Evolutionary conservation across 1,140 invertebrate species (phyloP), one percentile per base, ranked within the genome.

Genomic region (Lepidurus apus): DNA sequence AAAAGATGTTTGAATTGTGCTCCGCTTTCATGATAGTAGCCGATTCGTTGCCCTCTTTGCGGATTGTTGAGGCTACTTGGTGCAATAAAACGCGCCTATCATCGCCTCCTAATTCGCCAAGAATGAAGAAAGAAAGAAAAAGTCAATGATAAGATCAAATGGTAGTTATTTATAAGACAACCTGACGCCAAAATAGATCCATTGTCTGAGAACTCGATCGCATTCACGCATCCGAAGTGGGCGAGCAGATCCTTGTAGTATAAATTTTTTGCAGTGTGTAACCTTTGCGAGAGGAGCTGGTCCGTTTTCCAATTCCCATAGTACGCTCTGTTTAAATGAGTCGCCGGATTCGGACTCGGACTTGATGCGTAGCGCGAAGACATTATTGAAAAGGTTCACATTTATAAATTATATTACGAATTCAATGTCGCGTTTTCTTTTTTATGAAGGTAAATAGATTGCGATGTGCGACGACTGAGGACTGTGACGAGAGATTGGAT

Each of bases 191-290:
- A 88, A 78, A 91, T 89, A 84, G 94, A 90, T 80, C 95, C 95
- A 85, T 94, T 90, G 76, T 90, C 89, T 6, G 93, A 96, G 88
- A 98, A 98, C 86, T 98, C 96, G 81, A 98, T 93, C 42, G 95
- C 95, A 89, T 98, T 98, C 42, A 98, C 94, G 89, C 96, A 98
- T 81, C 96, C 96, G 88, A 91, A 97, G 87, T 98, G 96, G 43
- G 92, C 92, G 78, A 91, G 87, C 21, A 98, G 87, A 88, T 97
- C 93, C 81, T 93, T 93, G 77, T 91, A 89, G 84, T 92, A 96
- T 21, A 96, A 87, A 85, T 91, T 93, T 83, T 65, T 65, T 17
- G 53, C 53, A 13, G 53, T 65, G n/a, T 65, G 53, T 21, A 65
- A 65, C 21, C 53, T 65, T 17, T 65, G 17, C 17, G 53, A 65